Conservation (phyloP, 2,797 vertebrate species). For the Chaenodraco wilsoni region DNA sequence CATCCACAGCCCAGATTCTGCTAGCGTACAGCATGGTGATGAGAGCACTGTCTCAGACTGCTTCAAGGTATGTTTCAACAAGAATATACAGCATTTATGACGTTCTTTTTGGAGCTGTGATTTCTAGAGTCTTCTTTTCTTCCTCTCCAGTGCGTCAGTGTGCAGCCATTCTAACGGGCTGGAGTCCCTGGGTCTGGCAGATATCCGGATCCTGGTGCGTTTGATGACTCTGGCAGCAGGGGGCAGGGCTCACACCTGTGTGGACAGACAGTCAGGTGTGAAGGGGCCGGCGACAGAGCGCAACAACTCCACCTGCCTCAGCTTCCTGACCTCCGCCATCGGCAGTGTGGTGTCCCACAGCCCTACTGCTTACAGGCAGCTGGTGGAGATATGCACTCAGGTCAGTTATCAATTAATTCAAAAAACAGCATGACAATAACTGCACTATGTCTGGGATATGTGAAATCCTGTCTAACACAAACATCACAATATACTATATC, state of each 20-base stretch:
- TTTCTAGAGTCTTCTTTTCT: conserved; percentile 17
- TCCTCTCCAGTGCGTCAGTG: conserved; percentile 70
- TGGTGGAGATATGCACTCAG: conserved; percentile 88
- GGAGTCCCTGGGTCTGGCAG: conserved; percentile 85
- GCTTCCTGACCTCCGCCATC: conserved; percentile 85
- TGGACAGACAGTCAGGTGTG: conserved; percentile 67
- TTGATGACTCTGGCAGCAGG: conserved; percentile 86
- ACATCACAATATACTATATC: not conserved
- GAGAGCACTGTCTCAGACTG: conserved; percentile 84
- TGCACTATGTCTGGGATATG: not conserved
- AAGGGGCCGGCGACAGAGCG: conserved; percentile 58
- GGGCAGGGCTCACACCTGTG: conserved; percentile 79
- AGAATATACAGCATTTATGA: not conserved
- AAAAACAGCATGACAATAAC: not conserved
- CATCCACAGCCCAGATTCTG: conserved; percentile 85
- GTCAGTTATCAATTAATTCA: conserved; percentile 57
- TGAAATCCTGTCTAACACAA: not conserved
- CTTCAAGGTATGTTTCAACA: conserved; percentile 76
- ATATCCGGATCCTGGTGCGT: conserved; percentile 86
- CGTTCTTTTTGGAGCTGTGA: not conserved
- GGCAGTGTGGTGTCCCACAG: conserved; percentile 85
- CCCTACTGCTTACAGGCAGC: conserved; percentile 81
- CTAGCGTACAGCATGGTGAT: conserved; percentile 88
- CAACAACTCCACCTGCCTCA: conserved; percentile 78
- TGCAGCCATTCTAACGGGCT: conserved; percentile 82